Base-by-base conservation (phyloP, 2,888 invertebrate species). In the Brachycybe producta region DNA sequence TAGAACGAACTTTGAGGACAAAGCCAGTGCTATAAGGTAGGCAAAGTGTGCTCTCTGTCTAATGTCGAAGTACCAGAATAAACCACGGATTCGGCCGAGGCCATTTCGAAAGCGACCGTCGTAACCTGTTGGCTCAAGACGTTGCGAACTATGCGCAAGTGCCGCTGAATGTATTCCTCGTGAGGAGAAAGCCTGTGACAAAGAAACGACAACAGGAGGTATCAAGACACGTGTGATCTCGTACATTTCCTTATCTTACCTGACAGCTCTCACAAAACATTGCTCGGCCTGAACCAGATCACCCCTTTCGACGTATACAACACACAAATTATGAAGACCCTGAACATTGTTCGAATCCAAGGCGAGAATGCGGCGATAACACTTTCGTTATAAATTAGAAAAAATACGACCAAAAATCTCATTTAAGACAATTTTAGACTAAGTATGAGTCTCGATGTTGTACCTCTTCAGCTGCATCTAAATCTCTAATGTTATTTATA, bases 241-340 rank as follows among this genome's bases (percentile, higher is more conserved):
- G 13, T 5, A 40, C 15, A 5, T 5, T 19, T n/a, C 13, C 24
- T 23, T 11, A 41, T 8, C 44, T 42, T 48, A 48, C 48, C 59
- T 51, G 5, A 61, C 61, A 1, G 88, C 90, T 43, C 80, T 75
- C 43, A 80, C 75, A 19, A 95, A 75, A 65, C 95, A 95, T 47
- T 79, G 75, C 58, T 86, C 85, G 0, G 92, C 94, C 48, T 78
- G 73, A 15, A 78, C 73, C 24, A 95, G 73, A 61, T 84, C 80
- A 11, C 91, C 91, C 32, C 86, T 76, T 67, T 95, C 94, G 4
- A 95, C 92, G 59, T 85, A 84, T 1, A 95, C 92, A 5, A 95
- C 94, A 69, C 95, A 95, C 24, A 95, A 73, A 70, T 95, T 95
- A 72, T 95, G 95, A 36, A 87, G 73, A 0, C 91, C 94, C 70